A percentile compares a stretch with the other conserved stretches of the same genome.
Conservation (phyloP, 1,140 invertebrate genomes). For the Dendrolimus punctatus region DNA sequence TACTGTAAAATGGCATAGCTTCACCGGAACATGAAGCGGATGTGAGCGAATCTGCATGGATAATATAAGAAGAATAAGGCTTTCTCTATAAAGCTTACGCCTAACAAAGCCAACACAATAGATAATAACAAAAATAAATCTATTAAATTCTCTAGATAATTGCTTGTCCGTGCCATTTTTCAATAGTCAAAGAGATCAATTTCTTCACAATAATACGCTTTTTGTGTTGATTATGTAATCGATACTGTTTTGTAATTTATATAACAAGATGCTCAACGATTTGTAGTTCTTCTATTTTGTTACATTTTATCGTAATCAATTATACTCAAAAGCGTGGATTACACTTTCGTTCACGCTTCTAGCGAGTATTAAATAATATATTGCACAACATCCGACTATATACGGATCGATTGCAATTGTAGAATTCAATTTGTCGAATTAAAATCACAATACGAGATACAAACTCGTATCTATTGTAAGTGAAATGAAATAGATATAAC, state of each 20-base stretch:
- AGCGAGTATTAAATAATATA: constrained; percentile 21
- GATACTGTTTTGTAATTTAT: constrained; percentile 7
- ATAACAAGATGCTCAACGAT: constrained; percentile 14
- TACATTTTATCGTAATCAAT: constrained; percentile 21
- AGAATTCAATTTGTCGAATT: constrained; percentile 17
- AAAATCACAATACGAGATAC: constrained; percentile 6
- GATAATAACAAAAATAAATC: too few species aligned
- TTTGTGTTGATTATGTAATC: constrained; percentile 16
- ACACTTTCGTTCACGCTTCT: constrained; percentile 20
- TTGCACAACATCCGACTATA: constrained; percentile 17
- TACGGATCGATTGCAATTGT: constrained; percentile 8
- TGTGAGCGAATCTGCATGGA: too few species aligned
- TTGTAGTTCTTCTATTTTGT: constrained; percentile 13
- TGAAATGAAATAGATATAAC: constrained; percentile 8
- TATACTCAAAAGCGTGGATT: constrained; percentile 14
- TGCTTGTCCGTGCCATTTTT: too few species aligned
- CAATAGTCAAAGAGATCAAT: not conserved
- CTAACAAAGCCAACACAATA: too few species aligned
- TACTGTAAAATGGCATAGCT: too few species aligned
- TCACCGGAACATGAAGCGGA: too few species aligned
- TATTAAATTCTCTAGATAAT: too few species aligned
- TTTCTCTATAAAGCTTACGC: too few species aligned
- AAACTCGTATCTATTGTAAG: constrained; percentile 9
- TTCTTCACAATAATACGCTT: not conserved
- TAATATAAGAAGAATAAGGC: too few species aligned